These are phyloP conservation scores for Drosophila takahashii DNA, from an alignment of 1,140 invertebrate species.

Conservation along the genomic window DNA sequence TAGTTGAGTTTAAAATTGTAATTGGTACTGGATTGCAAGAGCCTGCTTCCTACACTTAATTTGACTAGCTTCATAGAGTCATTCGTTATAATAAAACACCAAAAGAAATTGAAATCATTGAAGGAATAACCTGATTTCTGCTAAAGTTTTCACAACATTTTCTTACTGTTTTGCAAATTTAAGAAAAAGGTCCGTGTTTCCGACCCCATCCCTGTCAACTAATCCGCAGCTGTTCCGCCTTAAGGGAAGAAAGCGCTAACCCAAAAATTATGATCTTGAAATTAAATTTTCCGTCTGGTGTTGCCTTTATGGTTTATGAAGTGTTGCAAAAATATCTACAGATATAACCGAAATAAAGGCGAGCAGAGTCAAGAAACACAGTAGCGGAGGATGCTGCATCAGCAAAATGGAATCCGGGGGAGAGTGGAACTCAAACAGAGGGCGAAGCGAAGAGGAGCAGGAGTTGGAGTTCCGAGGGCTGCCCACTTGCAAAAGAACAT, in stretches of 20 bases:
- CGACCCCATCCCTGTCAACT: constrained; percentile 3
- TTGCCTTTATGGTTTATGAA: constrained; percentile 79
- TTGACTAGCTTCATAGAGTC: too few relatives aligned
- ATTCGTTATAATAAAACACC: too few relatives aligned
- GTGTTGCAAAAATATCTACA: constrained; percentile 76
- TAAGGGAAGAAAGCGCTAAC: constrained; percentile 28
- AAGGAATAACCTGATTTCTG: too few relatives aligned
- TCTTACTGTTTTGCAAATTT: background rate
- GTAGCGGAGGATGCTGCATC: constrained; percentile 47
- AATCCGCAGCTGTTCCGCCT: constrained; percentile 36
- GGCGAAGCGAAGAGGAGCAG: background rate
- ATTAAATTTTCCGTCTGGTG: constrained; percentile 70
- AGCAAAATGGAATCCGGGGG: constrained; percentile 52
- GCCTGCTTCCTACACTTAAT: too few relatives aligned
- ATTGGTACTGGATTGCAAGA: too few relatives aligned
- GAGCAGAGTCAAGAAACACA: constrained; percentile 30
- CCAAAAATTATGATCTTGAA: constrained; percentile 70
- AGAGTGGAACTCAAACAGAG: constrained; percentile 11
- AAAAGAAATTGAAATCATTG: too few relatives aligned
- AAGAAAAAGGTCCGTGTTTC: background rate
- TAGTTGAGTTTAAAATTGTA: too few relatives aligned
- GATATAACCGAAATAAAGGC: constrained; percentile 52
- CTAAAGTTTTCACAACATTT: too few relatives aligned
- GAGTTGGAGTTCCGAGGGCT: constrained; percentile 5
- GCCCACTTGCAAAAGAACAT: constrained; percentile 74